These are phyloP conservation scores for Siderastrea radians DNA, from an alignment of 92 coral and sea anemone species.

Conservation along the genomic window DNA sequence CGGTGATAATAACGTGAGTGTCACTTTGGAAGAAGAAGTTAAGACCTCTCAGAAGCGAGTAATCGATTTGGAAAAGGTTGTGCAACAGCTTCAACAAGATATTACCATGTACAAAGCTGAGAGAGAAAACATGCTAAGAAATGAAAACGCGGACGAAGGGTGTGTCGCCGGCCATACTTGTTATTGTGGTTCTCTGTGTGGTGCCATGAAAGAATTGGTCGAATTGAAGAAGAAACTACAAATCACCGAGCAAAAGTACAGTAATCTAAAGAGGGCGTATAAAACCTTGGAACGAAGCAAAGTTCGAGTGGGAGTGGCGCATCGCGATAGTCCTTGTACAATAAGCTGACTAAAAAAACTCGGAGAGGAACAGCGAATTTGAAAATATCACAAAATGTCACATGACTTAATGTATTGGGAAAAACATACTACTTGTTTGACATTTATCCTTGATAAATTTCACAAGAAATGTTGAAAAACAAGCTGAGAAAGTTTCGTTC, in stretches of 20 bases:
- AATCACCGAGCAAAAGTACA: conserved; percentile 88
- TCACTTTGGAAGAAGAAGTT: conserved; percentile 83
- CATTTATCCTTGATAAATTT: neutral
- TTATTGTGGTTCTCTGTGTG: conserved; percentile 94
- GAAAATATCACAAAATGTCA: conserved; percentile 8
- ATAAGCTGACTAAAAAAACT: conserved; percentile 58
- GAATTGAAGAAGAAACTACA: conserved; percentile 90
- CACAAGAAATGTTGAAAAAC: neutral
- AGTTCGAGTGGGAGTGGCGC: conserved; percentile 88
- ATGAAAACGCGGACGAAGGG: conserved; percentile 37
- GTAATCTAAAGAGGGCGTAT: conserved; percentile 78
- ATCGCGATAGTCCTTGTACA: conserved; percentile 89
- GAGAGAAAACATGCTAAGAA: conserved; percentile 44
- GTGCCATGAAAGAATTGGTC: conserved; percentile 96
- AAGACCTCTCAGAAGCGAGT: conserved; percentile 82
- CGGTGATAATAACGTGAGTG: conserved; percentile 51
- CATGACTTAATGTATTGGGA: conserved; percentile 16
- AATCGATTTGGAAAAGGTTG: conserved; percentile 81
- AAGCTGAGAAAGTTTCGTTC: neutral
- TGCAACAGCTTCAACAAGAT: conserved; percentile 83
- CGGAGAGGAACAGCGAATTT: neutral
- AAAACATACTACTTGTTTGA: neutral
- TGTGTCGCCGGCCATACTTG: conserved; percentile 71
- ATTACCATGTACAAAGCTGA: conserved; percentile 67
- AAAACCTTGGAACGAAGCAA: conserved; percentile 79